Evolutionary conservation across 2,888 invertebrate genomes (phyloP).

Genomic region (Miltochrista miniata): DNA sequence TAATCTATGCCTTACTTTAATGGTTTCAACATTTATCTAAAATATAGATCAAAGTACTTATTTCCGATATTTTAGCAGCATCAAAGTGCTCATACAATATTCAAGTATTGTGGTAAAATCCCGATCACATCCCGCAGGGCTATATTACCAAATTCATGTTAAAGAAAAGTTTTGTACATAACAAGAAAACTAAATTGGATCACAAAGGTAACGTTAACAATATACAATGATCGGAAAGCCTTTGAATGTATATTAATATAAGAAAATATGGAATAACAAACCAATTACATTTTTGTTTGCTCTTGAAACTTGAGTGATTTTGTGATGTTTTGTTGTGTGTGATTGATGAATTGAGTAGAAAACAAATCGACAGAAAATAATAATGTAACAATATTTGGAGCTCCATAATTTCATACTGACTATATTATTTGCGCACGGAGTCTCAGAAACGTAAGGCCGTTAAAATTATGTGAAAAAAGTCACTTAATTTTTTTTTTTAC

Average conservation of each 20-base stretch:
- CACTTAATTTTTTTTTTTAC: background rate
- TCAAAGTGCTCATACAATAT: background rate
- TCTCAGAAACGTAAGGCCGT: too few relatives aligned
- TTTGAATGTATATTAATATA: background rate
- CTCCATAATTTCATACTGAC: too few relatives aligned
- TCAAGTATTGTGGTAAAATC: background rate
- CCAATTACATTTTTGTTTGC: background rate
- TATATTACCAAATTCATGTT: conserved; percentile 2
- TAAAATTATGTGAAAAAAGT: too few relatives aligned
- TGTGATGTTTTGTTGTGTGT: too few relatives aligned
- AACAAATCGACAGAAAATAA: too few relatives aligned
- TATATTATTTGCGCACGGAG: too few relatives aligned
- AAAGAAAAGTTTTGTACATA: conserved; percentile 1
- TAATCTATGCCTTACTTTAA: too few relatives aligned
- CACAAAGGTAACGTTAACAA: background rate
- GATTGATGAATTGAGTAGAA: too few relatives aligned
- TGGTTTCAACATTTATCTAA: too few relatives aligned
- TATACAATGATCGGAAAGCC: background rate
- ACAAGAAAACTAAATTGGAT: conserved; percentile 1
- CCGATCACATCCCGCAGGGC: background rate
- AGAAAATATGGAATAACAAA: background rate
- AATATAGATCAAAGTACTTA: too few relatives aligned
- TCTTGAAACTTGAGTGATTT: background rate
- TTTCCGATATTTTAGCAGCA: too few relatives aligned
- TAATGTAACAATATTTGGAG: too few relatives aligned